Conservation (phyloP, 92 coral and sea anemone genomes). For the Anthopleura xanthogrammica region DNA sequence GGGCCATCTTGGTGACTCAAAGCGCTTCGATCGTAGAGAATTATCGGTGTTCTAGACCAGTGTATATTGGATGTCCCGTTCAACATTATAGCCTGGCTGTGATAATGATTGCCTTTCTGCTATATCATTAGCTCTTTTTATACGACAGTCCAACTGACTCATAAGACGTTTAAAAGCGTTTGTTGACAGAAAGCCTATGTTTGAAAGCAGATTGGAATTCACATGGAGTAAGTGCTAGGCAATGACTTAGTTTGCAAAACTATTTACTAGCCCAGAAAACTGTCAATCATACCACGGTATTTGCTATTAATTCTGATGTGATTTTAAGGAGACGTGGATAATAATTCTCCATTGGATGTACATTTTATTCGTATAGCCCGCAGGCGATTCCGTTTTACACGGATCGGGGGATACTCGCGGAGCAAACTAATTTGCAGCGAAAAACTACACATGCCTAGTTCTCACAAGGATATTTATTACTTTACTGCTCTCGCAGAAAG, state of each 20-base stretch:
- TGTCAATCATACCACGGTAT: slow-evolving; percentile 31
- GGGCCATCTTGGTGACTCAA: slow-evolving; percentile 3
- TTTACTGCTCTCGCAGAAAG: slow-evolving; percentile 7
- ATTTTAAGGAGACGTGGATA: not conserved
- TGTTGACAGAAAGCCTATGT: slow-evolving; percentile 6
- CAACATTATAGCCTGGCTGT: slow-evolving; percentile 12
- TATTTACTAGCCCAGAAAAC: slow-evolving; percentile 20
- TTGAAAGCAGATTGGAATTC: slow-evolving; percentile 13
- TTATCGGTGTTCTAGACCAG: slow-evolving; percentile 25
- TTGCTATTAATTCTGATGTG: not conserved
- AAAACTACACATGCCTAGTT: slow-evolving; percentile 16
- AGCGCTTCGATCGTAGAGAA: slow-evolving; percentile 21
- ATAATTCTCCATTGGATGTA: not conserved
- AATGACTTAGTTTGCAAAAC: slow-evolving; percentile 26
- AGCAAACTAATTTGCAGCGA: not conserved
- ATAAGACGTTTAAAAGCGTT: not conserved
- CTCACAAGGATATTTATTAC: slow-evolving; percentile 25
- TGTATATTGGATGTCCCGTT: slow-evolving; percentile 12
- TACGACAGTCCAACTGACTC: not conserved
- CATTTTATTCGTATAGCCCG: not conserved
- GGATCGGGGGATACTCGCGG: not conserved
- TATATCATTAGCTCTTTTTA: slow-evolving; percentile 23
- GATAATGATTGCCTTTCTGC: not conserved
- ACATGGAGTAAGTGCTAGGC: slow-evolving; percentile 45
- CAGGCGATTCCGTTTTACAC: slow-evolving; percentile 8